Evolutionary conservation across 1,140 invertebrate genomes (phyloP).

Genomic region (Archivesica marissinica): DNA sequence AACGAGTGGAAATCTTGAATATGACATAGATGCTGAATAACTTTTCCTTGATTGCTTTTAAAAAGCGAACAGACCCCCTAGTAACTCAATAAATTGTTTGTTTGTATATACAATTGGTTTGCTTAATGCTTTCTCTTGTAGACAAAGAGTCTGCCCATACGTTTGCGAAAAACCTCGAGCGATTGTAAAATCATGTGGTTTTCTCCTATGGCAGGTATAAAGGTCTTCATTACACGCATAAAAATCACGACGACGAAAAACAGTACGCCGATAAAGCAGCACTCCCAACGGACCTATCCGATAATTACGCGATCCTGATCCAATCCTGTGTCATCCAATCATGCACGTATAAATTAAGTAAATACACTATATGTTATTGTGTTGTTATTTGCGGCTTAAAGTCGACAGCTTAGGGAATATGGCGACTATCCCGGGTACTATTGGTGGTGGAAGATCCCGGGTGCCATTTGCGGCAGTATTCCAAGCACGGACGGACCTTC

Average conservation of each 20-base stretch:
- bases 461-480: no score
- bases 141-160: constrained; percentile 23
- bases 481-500: no score
- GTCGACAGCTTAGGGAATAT: no score
- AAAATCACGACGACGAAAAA: not conserved
- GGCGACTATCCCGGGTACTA: no score
- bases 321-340: no score
- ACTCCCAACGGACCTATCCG: no score
- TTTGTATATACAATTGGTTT: constrained; percentile 62
- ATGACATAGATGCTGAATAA: constrained; percentile 34
- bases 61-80: constrained; percentile 58
- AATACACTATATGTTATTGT: no score
- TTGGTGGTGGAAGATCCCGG: no score
- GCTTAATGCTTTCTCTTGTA: constrained; percentile 46
- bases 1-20: constrained; percentile 51
- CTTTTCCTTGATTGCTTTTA: constrained; percentile 49
- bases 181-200: constrained; percentile 25
- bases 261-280: not conserved
- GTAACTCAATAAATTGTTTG: constrained; percentile 63
- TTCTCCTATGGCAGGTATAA: constrained; percentile 3
- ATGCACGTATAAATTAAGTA: no score
- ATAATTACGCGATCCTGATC: no score
- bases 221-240: not conserved
- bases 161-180: not conserved
- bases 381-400: no score